Evolutionary conservation across 2,113 vertebrate genomes (phyloP).

Genomic region (Glaucomys volans): DNA sequence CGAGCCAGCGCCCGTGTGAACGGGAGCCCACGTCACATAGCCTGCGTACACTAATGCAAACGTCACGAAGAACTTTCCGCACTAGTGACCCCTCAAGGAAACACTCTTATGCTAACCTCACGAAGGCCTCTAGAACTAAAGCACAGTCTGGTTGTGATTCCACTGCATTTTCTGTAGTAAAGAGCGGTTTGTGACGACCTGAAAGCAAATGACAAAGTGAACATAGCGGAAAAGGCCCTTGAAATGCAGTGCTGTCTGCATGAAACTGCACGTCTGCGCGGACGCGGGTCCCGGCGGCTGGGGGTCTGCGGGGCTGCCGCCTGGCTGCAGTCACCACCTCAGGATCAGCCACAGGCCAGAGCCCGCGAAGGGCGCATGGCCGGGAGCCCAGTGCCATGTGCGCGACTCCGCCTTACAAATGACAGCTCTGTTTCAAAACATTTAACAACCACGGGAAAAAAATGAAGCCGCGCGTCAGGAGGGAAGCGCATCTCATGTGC

Average conservation of each 20-base stretch:
- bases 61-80: no score
- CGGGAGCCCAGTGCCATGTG: background rate
- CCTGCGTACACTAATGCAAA: no score
- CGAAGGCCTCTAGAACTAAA: no score
- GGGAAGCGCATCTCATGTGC: background rate
- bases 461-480: background rate
- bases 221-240: background rate
- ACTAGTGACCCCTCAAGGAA: no score
- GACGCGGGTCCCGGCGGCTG: background rate
- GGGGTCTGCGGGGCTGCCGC: background rate
- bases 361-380: no score
- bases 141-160: no score
- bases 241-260: background rate
- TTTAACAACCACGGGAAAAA: background rate
- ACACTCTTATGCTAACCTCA: no score
- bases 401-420: background rate
- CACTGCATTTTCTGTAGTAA: no score
- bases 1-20: no score
- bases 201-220: no score
- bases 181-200: no score
- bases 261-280: background rate
- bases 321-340: background rate
- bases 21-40: no score
- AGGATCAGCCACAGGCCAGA: background rate
- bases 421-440: background rate